A percentile compares a stretch with the other conserved stretches of the same genome.
Evolutionary conservation across 53 echinoderm and acorn worm species (phyloP).

Genomic region (Crossaster papposus): DNA sequence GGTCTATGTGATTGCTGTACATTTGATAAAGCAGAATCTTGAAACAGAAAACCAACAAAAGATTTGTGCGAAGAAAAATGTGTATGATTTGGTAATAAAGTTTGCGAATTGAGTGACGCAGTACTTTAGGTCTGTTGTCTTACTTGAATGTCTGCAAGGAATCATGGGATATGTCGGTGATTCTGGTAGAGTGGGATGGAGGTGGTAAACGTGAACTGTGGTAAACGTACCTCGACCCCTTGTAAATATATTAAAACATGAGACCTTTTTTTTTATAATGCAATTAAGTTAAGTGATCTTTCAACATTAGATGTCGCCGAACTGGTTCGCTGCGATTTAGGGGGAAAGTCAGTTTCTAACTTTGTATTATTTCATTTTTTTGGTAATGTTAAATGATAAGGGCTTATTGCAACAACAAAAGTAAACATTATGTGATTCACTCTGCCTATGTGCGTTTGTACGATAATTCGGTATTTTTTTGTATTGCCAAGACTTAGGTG

Average conservation of each 20-base stretch:
- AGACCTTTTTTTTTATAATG: slow-evolving; percentile 42
- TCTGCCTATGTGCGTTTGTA: slow-evolving; percentile 30
- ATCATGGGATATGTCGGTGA: slow-evolving; percentile 34
- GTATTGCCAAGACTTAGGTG: slow-evolving; percentile 22
- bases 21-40: slow-evolving; percentile 13
- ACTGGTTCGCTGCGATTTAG: slow-evolving; percentile 61
- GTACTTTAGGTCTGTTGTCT: slow-evolving; percentile 44
- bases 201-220: neutral
- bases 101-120: slow-evolving; percentile 40
- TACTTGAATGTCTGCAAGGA: slow-evolving; percentile 37
- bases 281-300: slow-evolving; percentile 61
- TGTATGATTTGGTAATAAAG: neutral
- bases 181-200: neutral
- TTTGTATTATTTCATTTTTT: slow-evolving; percentile 55
- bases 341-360: slow-evolving; percentile 49
- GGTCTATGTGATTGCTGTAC: slow-evolving; percentile 27
- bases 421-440: neutral
- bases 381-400: slow-evolving; percentile 34
- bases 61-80: neutral
- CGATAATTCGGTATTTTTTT: slow-evolving; percentile 45
- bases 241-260: slow-evolving; percentile 33
- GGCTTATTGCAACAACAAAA: slow-evolving; percentile 21
- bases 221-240: neutral
- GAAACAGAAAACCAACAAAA: neutral
- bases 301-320: slow-evolving; percentile 59